phyloP scores from a whole-genome alignment of 64 coral and sea anemone genomes.

The Dendrophyllia cribrosa region DNA sequence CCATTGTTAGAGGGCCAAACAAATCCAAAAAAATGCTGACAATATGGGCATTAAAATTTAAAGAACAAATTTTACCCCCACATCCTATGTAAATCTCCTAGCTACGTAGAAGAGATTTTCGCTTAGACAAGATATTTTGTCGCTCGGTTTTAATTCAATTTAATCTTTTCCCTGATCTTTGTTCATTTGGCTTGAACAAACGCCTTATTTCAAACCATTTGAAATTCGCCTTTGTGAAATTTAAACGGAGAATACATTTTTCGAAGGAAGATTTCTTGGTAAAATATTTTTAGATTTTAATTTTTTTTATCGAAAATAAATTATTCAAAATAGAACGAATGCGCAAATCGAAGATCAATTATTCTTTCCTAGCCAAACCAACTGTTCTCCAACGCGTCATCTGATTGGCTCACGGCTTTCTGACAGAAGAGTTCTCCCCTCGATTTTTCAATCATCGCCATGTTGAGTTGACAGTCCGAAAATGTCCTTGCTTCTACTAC shows the following conservation, averaged over 20 bases:
- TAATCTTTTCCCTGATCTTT: neutral
- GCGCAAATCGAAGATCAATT: conserved; percentile 67
- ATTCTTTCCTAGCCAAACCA: conserved; percentile 66
- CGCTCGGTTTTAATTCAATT: neutral
- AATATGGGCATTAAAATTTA: conserved; percentile 44
- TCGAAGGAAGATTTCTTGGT: neutral
- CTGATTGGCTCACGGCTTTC: conserved; percentile 71
- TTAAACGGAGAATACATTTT: neutral
- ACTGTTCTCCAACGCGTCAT: conserved; percentile 58
- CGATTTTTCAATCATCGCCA: conserved; percentile 81
- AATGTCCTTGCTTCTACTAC: conserved; percentile 95
- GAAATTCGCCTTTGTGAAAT: neutral
- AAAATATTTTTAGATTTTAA: conserved; percentile 3
- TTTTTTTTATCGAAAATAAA: conserved; percentile 67
- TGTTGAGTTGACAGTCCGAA: conserved; percentile 69
- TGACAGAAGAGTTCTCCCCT: conserved; percentile 70
- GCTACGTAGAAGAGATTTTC: neutral
- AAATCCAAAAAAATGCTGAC: conserved; percentile 20
- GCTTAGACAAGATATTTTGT: neutral
- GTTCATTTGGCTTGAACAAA: neutral
- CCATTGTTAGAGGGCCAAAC: conserved; percentile 37
- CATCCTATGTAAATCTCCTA: conserved; percentile 33
- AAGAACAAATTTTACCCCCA: conserved; percentile 29
- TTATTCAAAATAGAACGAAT: conserved; percentile 71
- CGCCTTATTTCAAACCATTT: neutral